Base-by-base conservation (phyloP, 1,140 invertebrate species). In the Zaprionus kolodkinae region DNA sequence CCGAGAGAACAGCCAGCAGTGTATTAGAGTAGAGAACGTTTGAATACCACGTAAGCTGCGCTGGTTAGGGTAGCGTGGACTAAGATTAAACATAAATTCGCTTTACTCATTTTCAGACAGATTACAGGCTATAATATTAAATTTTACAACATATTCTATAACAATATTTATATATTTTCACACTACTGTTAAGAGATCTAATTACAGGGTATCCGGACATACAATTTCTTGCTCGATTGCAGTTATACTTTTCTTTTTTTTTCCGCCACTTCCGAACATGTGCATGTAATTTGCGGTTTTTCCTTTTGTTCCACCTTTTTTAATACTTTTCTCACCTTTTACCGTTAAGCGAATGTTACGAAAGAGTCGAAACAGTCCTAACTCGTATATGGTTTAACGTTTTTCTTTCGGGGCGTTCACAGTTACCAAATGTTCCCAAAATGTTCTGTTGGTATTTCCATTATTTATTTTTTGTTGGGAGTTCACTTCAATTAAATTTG, bases 291-390 rank as follows among this genome's bases (percentile, higher is more conserved):
- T 84, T 87, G 84, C 40, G 84, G 84, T 87, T 87, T 63, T 74
- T 64, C 48, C 36, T 57, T 33, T 63, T 56, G 27, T 11, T 6
- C 56, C 48, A 25, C 48, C 48, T 76, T 68, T 67, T 54, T 72
- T 78, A 88, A 88, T 84, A 88, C 84, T 88, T 88, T 88, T 88
- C 84, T 88, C 84, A 81, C 84, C 85, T 88, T 76, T 78, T 72
- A 35, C 68, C 59, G 59, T 30, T 61, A 36, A 61, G 54, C 61
- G 27, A 30, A 30, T 61, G 21, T 69, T 33, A 72, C 61, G 62
- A 43, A 45, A 33, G 21, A 21, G 30, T 21, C 61, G 40, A 36
- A 61, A 65, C 54, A 36, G 45, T 61, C 27, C 27, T 1, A 21
- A 12, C 33, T 59, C 48, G 17, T 11, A 36, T 50, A 40, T 69